These are phyloP conservation scores for Nephrotoma appendiculata DNA, from an alignment of 2,888 invertebrate genomes.

Conservation along the genomic window DNA sequence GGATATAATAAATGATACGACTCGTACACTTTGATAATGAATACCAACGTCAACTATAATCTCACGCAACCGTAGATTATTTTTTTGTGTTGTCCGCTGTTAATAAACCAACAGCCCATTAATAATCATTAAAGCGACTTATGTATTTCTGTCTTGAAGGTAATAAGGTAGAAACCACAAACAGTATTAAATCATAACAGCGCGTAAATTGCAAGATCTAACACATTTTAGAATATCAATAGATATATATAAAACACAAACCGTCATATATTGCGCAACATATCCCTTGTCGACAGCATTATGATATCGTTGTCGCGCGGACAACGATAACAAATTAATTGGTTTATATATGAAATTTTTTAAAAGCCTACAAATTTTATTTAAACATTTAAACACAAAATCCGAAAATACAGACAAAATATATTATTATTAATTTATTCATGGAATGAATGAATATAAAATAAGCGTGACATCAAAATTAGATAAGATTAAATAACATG, in stretches of 20 bases:
- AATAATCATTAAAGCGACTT: background rate
- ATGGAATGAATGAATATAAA: background rate
- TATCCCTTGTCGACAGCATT: background rate
- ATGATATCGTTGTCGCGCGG: background rate
- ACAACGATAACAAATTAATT: background rate
- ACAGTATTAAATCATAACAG: background rate
- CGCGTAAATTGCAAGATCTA: background rate
- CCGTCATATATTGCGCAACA: background rate
- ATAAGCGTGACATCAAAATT: background rate
- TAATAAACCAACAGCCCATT: background rate
- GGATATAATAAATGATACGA: too few relatives aligned
- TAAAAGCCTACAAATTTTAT: background rate
- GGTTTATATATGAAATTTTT: background rate
- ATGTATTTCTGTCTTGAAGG: background rate
- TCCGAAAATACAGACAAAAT: background rate
- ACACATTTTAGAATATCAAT: background rate
- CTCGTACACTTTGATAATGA: background rate
- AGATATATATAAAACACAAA: background rate
- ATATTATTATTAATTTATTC: background rate
- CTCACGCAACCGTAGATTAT: background rate
- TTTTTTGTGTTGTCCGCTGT: background rate
- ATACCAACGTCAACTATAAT: background rate
- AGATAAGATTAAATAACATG: background rate
- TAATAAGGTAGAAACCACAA: background rate
- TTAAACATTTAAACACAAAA: background rate